A percentile compares a stretch with the other conserved stretches of the same genome.
Conservation (phyloP, 2,113 vertebrate genomes). For the Mesembrinibis cayennensis region DNA sequence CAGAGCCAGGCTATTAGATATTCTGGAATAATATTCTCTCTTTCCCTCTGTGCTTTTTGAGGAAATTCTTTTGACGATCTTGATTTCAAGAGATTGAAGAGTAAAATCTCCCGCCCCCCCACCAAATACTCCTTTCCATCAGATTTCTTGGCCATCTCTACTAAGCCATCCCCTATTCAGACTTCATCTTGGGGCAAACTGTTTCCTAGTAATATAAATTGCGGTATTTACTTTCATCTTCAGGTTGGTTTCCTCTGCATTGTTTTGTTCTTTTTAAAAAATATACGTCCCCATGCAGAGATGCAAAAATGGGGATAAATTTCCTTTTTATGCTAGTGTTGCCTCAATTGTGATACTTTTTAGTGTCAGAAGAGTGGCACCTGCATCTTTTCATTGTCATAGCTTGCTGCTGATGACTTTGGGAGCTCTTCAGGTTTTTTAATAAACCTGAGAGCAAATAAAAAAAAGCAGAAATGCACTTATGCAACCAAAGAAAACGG, state of each 20-base stretch:
- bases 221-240: not conserved
- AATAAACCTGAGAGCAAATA: not conserved
- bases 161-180: not conserved
- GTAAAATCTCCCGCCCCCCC: not conserved
- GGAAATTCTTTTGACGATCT: not conserved
- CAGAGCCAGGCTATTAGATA: not conserved
- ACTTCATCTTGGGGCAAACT: not conserved
- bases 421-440: not conserved
- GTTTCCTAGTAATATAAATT: not conserved
- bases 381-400: not conserved
- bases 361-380: not conserved
- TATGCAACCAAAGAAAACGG: not conserved
- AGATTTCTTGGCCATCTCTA: not conserved
- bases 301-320: not conserved
- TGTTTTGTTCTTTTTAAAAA: not conserved
- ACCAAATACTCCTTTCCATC: not conserved
- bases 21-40: not conserved
- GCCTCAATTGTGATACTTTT: not conserved
- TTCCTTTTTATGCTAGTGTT: not conserved
- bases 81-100: not conserved
- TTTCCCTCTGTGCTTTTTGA: not conserved
- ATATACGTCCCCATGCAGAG: not conserved
- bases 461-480: not conserved
- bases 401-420: not conserved
- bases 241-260: not conserved